Evolutionary conservation across 2,888 invertebrate species (phyloP).

Genomic region (Sialis lutaria): DNA sequence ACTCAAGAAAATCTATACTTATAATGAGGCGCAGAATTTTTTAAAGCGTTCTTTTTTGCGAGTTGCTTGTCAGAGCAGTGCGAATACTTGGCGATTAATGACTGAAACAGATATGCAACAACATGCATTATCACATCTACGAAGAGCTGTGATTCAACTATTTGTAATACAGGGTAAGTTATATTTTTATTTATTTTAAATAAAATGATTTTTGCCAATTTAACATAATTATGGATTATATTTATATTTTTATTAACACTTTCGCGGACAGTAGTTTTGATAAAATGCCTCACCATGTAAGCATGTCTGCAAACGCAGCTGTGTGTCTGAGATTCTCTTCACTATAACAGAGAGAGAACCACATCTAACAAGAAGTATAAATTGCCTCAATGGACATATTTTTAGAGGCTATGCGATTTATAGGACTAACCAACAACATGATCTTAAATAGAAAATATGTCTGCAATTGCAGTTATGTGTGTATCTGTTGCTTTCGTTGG

Average conservation of each 20-base stretch:
- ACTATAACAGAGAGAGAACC: too few species aligned
- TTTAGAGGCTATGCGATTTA: too few species aligned
- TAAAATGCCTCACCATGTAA: too few species aligned
- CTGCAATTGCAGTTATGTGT: too few species aligned
- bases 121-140: constrained; percentile 36
- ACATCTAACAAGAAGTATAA: too few species aligned
- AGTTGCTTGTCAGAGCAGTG: constrained; percentile 50
- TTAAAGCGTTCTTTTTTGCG: constrained; percentile 49
- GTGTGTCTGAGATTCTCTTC: too few species aligned
- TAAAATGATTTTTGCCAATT: neutral
- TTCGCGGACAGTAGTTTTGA: too few species aligned
- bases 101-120: constrained; percentile 26
- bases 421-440: too few species aligned
- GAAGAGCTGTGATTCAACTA: constrained; percentile 43
- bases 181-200: neutral
- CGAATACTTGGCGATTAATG: constrained; percentile 31
- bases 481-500: too few species aligned
- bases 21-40: constrained; percentile 24
- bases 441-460: too few species aligned
- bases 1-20: constrained; percentile 25
- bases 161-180: constrained; percentile 37
- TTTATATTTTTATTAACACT: neutral
- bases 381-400: too few species aligned
- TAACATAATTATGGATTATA: neutral
- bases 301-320: too few species aligned